phyloP scores from a whole-genome alignment of 2,797 vertebrate species.

The Hybognathus amarus region DNA sequence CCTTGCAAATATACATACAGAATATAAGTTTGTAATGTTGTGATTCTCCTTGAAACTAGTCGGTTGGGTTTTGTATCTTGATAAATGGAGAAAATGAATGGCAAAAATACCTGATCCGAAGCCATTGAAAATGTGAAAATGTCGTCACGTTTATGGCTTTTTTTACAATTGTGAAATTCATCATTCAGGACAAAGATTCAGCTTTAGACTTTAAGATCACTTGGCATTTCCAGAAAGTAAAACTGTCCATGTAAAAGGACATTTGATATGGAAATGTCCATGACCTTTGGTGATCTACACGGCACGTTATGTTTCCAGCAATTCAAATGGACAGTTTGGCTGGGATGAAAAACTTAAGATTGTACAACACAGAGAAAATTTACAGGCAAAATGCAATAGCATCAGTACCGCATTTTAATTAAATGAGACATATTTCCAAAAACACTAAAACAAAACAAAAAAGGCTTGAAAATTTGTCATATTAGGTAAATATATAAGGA shows the following conservation, averaged over 20 bases:
- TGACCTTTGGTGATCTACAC: conserved; percentile 20
- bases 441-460: too few species aligned
- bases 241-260: background rate
- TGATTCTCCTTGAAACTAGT: background rate
- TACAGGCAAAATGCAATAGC: background rate
- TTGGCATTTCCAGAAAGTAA: background rate
- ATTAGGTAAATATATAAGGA: background rate
- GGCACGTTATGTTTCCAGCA: background rate
- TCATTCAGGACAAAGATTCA: background rate
- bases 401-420: background rate
- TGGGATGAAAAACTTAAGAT: background rate
- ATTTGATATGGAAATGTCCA: background rate
- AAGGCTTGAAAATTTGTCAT: background rate
- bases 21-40: background rate
- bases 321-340: background rate
- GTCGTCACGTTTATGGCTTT: background rate
- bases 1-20: background rate
- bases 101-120: background rate
- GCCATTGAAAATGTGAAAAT: background rate
- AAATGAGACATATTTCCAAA: background rate
- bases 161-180: background rate
- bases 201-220: background rate
- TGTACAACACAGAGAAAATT: background rate
- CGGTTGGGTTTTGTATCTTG: background rate
- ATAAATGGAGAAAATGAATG: background rate